Evolutionary conservation across 1,140 invertebrate species (phyloP), one percentile per base, ranked within the genome.

Genomic region (Dryas iulia): DNA sequence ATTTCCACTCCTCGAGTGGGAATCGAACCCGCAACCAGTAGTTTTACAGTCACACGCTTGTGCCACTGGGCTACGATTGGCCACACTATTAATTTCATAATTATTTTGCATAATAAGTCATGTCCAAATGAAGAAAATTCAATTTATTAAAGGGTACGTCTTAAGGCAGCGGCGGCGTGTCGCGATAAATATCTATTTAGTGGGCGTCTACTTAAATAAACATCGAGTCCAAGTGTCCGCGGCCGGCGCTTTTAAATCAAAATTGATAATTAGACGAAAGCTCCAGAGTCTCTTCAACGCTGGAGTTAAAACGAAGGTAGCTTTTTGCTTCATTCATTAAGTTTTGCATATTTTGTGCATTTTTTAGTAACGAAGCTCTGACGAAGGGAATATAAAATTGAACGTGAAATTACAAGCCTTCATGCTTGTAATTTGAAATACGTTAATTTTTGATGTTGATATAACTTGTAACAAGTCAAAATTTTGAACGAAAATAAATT

Each of bases 191-290:
- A 59, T 59, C 30, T 57, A 24, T 18, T 14, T 47, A 7, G 39
- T 47, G 7, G 39, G 39, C 39, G 39, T 47, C 18, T 47, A 47
- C 39, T 47, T 47, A 47, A 47, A 21, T 47, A 47, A 47, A 47
- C 39, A 47, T 47, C 14, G 31, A 31, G 31, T 24, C 21, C n/a
- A 23, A 35, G 30, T 23, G 23, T 10, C 30, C 24, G 58, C 31
- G 58, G 58, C 30, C 58, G 24, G 58, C 30, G 23, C 58, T 59
- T 39, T 59, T 59, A 33, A 59, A 25, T 59, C 58, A 33, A 59
- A 59, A 59, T 59, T 59, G 31, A 39, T 59, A 59, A 59, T 59
- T 59, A 59, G 58, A 31, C 58, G 58, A 59, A 35, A 57, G 25
- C 30, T 59, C 58, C 30, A 59, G 58, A 21, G 30, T 18, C 8